Conservation (phyloP, 2,113 vertebrate genomes). For the Rattus norvegicus region DNA sequence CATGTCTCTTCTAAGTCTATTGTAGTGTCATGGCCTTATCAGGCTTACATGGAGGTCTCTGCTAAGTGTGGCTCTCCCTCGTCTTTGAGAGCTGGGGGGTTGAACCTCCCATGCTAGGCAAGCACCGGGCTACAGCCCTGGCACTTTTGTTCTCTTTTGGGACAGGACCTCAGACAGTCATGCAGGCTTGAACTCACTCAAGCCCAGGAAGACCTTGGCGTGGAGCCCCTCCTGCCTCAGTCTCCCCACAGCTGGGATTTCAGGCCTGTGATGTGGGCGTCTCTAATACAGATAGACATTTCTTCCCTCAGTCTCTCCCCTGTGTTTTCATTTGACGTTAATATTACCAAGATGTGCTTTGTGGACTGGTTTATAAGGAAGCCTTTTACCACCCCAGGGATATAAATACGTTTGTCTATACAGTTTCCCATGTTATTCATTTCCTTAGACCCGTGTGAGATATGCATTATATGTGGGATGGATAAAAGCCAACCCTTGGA, state of each 20-base stretch:
- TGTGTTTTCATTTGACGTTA: slow-evolving; percentile 47
- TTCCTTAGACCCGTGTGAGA: neutral
- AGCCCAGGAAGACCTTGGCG: neutral
- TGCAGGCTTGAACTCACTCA: neutral
- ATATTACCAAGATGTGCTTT: slow-evolving; percentile 18
- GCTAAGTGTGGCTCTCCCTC: neutral
- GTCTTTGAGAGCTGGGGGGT: neutral
- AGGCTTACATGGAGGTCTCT: neutral
- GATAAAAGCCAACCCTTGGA: slow-evolving; percentile 32
- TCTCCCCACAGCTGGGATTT: neutral
- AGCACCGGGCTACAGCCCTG: too few species aligned
- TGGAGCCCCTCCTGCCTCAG: neutral
- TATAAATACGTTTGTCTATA: neutral
- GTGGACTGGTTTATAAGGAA: neutral
- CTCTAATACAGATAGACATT: neutral
- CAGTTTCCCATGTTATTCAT: neutral
- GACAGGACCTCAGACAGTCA: neutral
- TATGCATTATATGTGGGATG: neutral
- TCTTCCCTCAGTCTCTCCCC: neutral
- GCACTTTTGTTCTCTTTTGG: neutral
- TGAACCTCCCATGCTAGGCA: neutral
- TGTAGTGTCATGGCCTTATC: neutral
- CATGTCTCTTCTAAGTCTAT: neutral
- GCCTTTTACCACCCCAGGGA: neutral
- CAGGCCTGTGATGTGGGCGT: neutral